phyloP scores from a whole-genome alignment of 2,888 invertebrate genomes.

The Lithophane semibrunnea region DNA sequence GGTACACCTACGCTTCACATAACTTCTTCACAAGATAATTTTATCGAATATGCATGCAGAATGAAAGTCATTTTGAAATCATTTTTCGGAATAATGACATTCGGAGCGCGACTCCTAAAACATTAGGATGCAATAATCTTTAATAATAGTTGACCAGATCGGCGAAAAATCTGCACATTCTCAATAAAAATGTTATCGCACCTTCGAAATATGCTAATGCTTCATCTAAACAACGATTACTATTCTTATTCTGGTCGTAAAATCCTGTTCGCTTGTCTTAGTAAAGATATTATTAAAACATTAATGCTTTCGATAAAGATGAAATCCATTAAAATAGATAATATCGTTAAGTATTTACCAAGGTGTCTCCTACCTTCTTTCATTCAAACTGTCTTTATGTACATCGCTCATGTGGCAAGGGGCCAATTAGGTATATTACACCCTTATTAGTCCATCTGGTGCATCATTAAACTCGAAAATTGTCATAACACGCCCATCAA shows the following conservation, averaged over 20 bases:
- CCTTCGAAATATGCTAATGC: constrained; percentile 53
- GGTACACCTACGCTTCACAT: constrained; percentile 11
- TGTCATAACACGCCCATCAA: constrained; percentile 42
- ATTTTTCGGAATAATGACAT: constrained; percentile 56
- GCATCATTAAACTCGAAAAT: constrained; percentile 51
- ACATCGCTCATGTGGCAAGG: constrained; percentile 54
- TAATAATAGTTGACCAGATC: constrained; percentile 55
- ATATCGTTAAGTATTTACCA: constrained; percentile 13
- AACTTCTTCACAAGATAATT: constrained; percentile 28
- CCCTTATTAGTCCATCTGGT: constrained; percentile 54
- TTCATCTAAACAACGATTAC: constrained; percentile 42
- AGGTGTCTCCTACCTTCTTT: constrained; percentile 11
- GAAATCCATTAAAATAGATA: constrained; percentile 18
- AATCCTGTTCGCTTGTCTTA: constrained; percentile 40
- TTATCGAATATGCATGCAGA: constrained; percentile 36
- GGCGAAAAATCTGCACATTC: constrained; percentile 47
- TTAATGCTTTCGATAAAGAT: constrained; percentile 21
- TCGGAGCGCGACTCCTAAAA: constrained; percentile 55
- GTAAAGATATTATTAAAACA: constrained; percentile 27
- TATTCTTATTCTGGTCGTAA: constrained; percentile 53
- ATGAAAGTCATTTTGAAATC: constrained; percentile 40
- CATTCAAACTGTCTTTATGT: constrained; percentile 22
- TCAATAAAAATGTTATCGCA: constrained; percentile 45
- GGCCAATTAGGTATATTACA: constrained; percentile 62
- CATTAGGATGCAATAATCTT: constrained; percentile 65